Percentiles rank a stretch among this genome's conserved stretches.
Evolutionary conservation across 2,113 vertebrate genomes (phyloP).

Genomic region (Tachycineta bicolor): DNA sequence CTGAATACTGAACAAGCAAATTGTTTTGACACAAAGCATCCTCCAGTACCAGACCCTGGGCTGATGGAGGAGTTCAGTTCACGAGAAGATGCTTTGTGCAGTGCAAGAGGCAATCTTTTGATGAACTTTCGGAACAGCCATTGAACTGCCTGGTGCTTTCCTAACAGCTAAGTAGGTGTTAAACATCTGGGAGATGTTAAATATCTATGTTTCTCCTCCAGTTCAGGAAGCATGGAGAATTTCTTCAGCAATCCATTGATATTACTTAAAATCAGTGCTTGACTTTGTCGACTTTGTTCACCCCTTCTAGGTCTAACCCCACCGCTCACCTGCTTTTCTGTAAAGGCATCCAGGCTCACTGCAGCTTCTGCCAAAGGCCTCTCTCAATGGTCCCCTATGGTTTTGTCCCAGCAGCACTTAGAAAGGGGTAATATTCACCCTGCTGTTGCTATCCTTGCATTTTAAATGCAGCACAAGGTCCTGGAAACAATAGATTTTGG

Average conservation of each 20-base stretch:
- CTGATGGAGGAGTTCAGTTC: neutral
- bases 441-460: neutral
- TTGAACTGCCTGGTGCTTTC: neutral
- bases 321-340: neutral
- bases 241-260: neutral
- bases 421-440: neutral
- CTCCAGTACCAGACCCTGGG: neutral
- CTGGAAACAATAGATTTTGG: neutral
- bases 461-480: neutral
- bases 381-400: neutral
- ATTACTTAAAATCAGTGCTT: neutral
- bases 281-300: neutral
- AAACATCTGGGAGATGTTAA: neutral
- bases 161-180: neutral
- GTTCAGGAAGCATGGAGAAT: neutral
- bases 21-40: neutral
- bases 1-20: neutral
- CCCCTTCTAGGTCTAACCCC: neutral
- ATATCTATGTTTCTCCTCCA: neutral
- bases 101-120: neutral
- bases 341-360: neutral
- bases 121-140: neutral
- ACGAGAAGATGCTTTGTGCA: neutral
- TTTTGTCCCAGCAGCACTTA: neutral
- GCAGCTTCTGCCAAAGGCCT: neutral